Percentiles rank a stretch among this genome's conserved stretches.
Evolutionary conservation across 2,888 invertebrate genomes (phyloP).

Genomic region (Nomada fucata): DNA sequence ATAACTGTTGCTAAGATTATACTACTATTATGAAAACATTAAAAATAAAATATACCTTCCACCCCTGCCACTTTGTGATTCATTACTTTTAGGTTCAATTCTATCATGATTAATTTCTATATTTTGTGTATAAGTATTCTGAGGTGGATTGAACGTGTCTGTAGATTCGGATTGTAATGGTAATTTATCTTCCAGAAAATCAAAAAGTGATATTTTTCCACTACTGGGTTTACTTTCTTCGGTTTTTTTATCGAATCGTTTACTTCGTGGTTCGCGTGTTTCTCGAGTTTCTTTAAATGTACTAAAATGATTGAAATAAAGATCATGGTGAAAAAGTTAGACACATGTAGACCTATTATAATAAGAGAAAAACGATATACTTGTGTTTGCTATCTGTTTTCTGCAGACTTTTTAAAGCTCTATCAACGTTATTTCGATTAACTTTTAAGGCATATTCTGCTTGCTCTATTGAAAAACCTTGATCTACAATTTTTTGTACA

Average conservation of each 20-base stretch:
- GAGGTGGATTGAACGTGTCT: slow-evolving; percentile 82
- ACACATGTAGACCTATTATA: background rate
- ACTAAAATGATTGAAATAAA: slow-evolving; percentile 40
- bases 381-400: slow-evolving; percentile 81
- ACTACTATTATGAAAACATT: background rate
- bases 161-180: slow-evolving; percentile 85
- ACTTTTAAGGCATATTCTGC: slow-evolving; percentile 90
- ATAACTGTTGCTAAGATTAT: background rate
- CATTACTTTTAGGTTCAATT: slow-evolving; percentile 69
- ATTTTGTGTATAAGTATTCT: slow-evolving; percentile 61
- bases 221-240: slow-evolving; percentile 89
- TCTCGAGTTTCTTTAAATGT: slow-evolving; percentile 76
- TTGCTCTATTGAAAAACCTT: slow-evolving; percentile 91
- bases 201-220: slow-evolving; percentile 92
- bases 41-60: slow-evolving; percentile 74
- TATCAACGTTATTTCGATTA: slow-evolving; percentile 90
- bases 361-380: slow-evolving; percentile 60
- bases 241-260: slow-evolving; percentile 83
- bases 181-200: slow-evolving; percentile 92
- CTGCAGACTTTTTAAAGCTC: slow-evolving; percentile 89
- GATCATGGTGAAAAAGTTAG: background rate
- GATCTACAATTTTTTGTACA: slow-evolving; percentile 92
- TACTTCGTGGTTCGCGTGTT: slow-evolving; percentile 84
- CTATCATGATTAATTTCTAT: slow-evolving; percentile 76
- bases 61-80: slow-evolving; percentile 74